phyloP scores from a whole-genome alignment of 2,888 invertebrate species.

The Tetranychus truncatus region DNA sequence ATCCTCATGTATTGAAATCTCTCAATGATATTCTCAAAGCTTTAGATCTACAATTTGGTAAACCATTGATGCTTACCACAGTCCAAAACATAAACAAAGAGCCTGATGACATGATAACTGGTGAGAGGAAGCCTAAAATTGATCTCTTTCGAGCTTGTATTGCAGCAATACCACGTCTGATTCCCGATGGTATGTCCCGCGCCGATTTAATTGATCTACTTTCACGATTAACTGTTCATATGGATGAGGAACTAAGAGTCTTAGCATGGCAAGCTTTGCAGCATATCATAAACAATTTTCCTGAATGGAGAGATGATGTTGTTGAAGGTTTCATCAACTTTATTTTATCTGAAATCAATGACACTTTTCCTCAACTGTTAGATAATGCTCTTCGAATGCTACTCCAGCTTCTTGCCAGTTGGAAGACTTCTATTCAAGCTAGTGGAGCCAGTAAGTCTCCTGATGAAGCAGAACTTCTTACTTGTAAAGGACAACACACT shows the following conservation, averaged over 20 bases:
- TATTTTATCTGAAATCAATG: constrained; percentile 72
- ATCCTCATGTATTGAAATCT: constrained; percentile 81
- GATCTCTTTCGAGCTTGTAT: constrained; percentile 95
- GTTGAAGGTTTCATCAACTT: constrained; percentile 81
- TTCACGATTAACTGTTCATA: constrained; percentile 81
- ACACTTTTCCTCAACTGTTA: constrained; percentile 67
- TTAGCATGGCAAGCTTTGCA: constrained; percentile 85
- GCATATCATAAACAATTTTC: constrained; percentile 83
- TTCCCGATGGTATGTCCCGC: constrained; percentile 91
- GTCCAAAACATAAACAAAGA: constrained; percentile 82
- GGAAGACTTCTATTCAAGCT: constrained; percentile 57
- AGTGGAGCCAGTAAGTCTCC: constrained; percentile 19
- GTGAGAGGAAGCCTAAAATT: constrained; percentile 89
- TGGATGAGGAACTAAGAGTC: constrained; percentile 90
- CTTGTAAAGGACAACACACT: constrained; percentile 39
- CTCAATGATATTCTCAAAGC: constrained; percentile 87
- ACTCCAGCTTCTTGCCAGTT: constrained; percentile 70
- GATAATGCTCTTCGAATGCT: constrained; percentile 85
- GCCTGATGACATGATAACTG: constrained; percentile 34
- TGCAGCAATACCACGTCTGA: constrained; percentile 87
- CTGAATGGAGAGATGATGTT: constrained; percentile 93
- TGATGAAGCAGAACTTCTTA: background rate
- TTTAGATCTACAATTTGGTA: constrained; percentile 80
- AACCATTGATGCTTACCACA: constrained; percentile 90
- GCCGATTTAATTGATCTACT: constrained; percentile 84